Evolutionary conservation across 2,888 invertebrate genomes (phyloP).

Genomic region (Polyommatus icarus): DNA sequence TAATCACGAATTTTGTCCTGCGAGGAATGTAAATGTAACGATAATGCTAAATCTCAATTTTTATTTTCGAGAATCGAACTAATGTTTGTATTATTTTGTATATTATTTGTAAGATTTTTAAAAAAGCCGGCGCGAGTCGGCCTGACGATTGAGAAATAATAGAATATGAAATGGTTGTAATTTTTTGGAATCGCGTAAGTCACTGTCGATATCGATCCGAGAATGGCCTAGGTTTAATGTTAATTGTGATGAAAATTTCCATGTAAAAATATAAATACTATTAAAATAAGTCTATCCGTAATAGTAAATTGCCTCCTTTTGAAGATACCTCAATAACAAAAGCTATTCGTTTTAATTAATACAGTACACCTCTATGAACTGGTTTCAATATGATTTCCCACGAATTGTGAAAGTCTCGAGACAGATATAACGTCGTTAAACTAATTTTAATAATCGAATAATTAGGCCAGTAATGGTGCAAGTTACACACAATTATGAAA

Average conservation of each 20-base stretch:
- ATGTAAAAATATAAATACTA: slow-evolving; percentile 80
- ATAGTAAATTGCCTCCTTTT: slow-evolving; percentile 78
- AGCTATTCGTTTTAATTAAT: slow-evolving; percentile 64
- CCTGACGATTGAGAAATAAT: slow-evolving; percentile 63
- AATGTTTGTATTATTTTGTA: slow-evolving; percentile 80
- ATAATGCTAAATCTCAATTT: slow-evolving; percentile 72
- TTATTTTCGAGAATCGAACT: slow-evolving; percentile 59
- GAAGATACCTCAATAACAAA: slow-evolving; percentile 77
- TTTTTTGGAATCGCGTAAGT: slow-evolving; percentile 74
- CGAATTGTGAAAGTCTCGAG: slow-evolving; percentile 41
- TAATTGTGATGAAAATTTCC: slow-evolving; percentile 79
- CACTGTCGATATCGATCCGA: slow-evolving; percentile 73
- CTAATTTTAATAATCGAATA: slow-evolving; percentile 12
- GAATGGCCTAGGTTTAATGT: slow-evolving; percentile 75
- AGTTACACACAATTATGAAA: background rate
- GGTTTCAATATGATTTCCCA: slow-evolving; percentile 43
- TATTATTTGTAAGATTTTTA: slow-evolving; percentile 77
- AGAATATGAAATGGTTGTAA: slow-evolving; percentile 75
- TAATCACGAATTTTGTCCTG: slow-evolving; percentile 66
- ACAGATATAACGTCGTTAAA: slow-evolving; percentile 20
- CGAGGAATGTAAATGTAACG: slow-evolving; percentile 62
- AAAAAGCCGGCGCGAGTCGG: slow-evolving; percentile 58
- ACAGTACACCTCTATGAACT: slow-evolving; percentile 40
- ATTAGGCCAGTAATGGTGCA: slow-evolving; percentile 21
- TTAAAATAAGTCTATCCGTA: slow-evolving; percentile 76